Percentiles rank a stretch among this genome's conserved stretches.
phyloP scores from a whole-genome alignment of 2,888 invertebrate species.

The Harpalus rubripes region DNA sequence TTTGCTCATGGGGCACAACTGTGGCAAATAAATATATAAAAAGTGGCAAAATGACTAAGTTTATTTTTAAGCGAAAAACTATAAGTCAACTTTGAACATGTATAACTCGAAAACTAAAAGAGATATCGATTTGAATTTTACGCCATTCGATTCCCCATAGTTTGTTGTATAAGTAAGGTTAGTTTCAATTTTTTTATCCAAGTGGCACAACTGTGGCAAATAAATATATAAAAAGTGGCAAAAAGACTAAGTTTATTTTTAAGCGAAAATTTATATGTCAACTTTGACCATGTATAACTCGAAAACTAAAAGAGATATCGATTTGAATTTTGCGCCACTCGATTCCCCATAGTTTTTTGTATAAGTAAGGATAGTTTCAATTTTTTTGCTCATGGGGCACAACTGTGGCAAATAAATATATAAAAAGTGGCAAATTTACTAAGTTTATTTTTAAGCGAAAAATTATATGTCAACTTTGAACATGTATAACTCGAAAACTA shows the following conservation, averaged over 20 bases:
- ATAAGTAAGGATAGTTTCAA: background rate
- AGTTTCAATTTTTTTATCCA: background rate
- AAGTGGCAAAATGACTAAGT: background rate
- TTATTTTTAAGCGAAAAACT: background rate
- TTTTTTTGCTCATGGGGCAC: background rate
- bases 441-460: background rate
- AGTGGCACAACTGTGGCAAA: background rate
- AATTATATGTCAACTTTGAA: background rate
- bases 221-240: background rate
- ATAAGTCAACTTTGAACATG: background rate
- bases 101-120: background rate
- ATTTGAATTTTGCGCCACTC: background rate
- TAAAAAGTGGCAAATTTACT: conserved; percentile 62
- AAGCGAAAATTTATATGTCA: background rate
- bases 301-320: background rate
- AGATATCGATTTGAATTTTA: background rate
- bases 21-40: background rate
- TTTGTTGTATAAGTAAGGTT: background rate
- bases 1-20: background rate
- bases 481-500: background rate
- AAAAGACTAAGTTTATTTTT: background rate
- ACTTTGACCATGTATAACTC: background rate
- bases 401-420: background rate
- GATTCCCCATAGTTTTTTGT: background rate
- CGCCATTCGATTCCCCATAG: background rate